Evolutionary conservation across 2,797 vertebrate genomes (phyloP).

Genomic region (Enoplosus armatus): DNA sequence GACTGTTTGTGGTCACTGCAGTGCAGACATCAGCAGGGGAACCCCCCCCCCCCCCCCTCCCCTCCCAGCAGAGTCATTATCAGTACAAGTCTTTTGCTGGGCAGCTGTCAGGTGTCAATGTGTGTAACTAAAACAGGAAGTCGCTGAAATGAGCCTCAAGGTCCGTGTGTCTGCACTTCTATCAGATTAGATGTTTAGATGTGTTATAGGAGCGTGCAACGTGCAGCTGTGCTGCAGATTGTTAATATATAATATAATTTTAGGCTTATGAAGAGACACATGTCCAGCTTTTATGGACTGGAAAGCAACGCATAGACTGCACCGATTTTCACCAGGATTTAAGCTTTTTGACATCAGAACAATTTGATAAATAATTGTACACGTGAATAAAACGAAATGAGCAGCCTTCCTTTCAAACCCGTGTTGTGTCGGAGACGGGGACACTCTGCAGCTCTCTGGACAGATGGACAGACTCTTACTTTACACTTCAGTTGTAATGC

Average conservation of each 20-base stretch:
- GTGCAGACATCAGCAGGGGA: background rate
- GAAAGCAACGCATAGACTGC: too few species aligned
- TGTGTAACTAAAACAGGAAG: conserved; percentile 1
- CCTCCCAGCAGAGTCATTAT: background rate
- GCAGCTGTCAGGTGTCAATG: conserved; percentile 2
- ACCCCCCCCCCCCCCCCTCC: background rate
- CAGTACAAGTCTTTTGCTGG: background rate
- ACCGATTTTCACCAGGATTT: too few species aligned
- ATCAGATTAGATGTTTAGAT: too few species aligned
- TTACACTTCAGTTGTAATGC: background rate
- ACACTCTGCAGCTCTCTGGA: background rate
- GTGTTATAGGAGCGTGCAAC: too few species aligned
- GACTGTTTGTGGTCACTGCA: background rate
- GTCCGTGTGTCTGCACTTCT: background rate
- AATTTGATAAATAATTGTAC: background rate
- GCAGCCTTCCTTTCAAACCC: background rate
- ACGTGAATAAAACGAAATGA: background rate
- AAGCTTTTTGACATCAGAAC: background rate
- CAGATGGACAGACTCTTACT: background rate
- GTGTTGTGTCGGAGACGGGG: background rate
- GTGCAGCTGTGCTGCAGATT: conserved; percentile 13
- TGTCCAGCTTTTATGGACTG: background rate
- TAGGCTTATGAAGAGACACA: background rate
- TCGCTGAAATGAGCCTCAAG: background rate
- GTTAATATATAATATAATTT: too few species aligned